phyloP scores from a whole-genome alignment of 2,888 invertebrate genomes.

The Megalurothrips usitatus region DNA sequence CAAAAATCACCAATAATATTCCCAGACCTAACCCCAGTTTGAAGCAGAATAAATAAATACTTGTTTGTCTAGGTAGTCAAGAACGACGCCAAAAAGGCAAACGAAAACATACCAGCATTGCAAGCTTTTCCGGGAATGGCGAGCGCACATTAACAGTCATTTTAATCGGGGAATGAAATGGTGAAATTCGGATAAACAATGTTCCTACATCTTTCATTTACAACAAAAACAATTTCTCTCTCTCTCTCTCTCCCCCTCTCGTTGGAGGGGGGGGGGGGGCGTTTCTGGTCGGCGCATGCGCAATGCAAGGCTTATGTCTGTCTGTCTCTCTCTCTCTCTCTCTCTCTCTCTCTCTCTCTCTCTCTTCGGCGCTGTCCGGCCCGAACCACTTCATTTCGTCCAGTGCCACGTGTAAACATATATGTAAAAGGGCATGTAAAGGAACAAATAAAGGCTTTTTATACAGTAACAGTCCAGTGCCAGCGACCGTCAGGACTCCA shows the following conservation, averaged over 20 bases:
- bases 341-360: background rate
- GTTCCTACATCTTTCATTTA: background rate
- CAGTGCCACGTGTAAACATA: background rate
- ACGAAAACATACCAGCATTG: background rate
- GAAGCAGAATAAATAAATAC: background rate
- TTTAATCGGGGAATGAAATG: background rate
- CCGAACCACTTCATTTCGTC: background rate
- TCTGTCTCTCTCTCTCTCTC: background rate
- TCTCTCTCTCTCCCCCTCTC: background rate
- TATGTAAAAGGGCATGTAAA: no score
- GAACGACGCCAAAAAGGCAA: background rate
- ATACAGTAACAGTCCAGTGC: no score
- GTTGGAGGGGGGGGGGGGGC: no score
- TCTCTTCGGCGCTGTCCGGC: background rate
- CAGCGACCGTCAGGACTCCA: no score
- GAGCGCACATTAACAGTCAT: background rate
- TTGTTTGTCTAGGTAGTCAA: background rate
- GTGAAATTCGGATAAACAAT: background rate
- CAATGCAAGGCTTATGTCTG: no score
- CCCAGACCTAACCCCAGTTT: background rate
- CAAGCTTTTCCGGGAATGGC: background rate
- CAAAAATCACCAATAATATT: background rate
- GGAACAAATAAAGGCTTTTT: background rate
- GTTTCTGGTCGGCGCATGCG: no score
- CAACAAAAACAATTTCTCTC: background rate